Base-by-base conservation (phyloP, 2,113 vertebrate species). In the Vanacampus margaritifer region DNA sequence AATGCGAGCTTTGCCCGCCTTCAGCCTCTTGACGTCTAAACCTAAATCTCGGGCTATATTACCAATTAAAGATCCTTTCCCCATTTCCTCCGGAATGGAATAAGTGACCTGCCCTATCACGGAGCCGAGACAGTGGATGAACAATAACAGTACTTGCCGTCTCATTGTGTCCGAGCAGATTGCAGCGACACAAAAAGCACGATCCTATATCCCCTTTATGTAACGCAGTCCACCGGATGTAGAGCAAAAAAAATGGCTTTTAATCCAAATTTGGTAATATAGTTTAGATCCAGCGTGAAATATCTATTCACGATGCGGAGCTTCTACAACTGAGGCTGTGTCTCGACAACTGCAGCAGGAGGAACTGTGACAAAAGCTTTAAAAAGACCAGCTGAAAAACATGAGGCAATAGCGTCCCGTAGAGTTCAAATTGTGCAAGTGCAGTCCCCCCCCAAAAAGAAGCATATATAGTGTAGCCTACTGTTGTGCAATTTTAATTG, bases 401-500 rank as follows among this genome's bases (percentile, higher is more conserved):
- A 89, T 82, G 91, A 90, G 92, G 73, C 93, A 92, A 95, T 93
- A 95, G 94, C 93, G 94, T 92, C 94, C 89, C 94, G 75, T 78
- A 89, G 89, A 91, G 95, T 93, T 84, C 84, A 91, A 76, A 77
- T 83, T 82, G 89, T 37, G 84, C 89, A 92, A 94, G 84, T 92
- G 84, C 91, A 79, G 3, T 4, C n/a, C n/a, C n/a, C n/a, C n/a
- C n/a, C 0, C 21, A 19, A 7, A 46, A 37, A 45, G n/a, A n/a
- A 23, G 14, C 23, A 46, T n/a, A n/a, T n/a, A n/a, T n/a, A n/a
- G n/a, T n/a, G n/a, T n/a, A n/a, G n/a, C 10, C 26, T n/a, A n/a
- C 12, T 13, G 0, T 1, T 1, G 41, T 23, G 16, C 0, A 45
- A 51, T 13, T 9, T 8, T 0, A 23, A 26, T 61, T 45, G 16